Base-by-base conservation (phyloP, 2,113 vertebrate species). In the Myotis davidii region DNA sequence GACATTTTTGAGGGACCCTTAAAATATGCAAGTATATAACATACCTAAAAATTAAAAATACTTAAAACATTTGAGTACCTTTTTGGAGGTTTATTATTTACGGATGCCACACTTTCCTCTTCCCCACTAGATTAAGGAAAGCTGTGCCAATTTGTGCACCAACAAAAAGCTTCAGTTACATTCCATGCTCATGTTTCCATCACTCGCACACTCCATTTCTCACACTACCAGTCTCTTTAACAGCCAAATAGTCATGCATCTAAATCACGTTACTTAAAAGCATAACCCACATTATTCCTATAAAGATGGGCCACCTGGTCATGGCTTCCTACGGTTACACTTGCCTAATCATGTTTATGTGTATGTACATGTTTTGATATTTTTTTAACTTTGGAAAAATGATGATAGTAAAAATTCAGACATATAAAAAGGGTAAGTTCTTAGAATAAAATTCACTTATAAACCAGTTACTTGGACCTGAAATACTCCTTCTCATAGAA, bases 21-120 rank as follows among this genome's bases (percentile, higher is more conserved):
- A 2, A 54, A 85, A 81, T 83, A 54, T 42, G 18, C 73, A 70
- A 25, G 54, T 85, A 39, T 69, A 29, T 70, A 78, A 45, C 10
- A 52, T 91, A 74, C 20, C 14, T 94, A 32, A 56, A 72, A 94
- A 81, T 82, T 85, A 61, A 96, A 95, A 83, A 29, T 82, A 42
- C 20, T 32, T 59, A 79, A 91, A 90, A 84, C 9, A 77, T 94
- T 85, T 67, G 34, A 73, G 14, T 48, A 11, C 25, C 4, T 70
- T 73, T n/a, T 52, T 73, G 37, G 50, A 65, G 32, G 16, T 89
- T 81, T 70, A 11, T 81, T 76, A 29, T 64, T 85, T 81, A 37
- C 23, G 16, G 5, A 52, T 84, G n/a, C 17, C 12, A 50, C n/a
- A 52, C 5, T 21, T 87, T 70, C 32, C 29, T 6, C 6, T 65